Evolutionary conservation across 1,140 invertebrate species (phyloP).

Genomic region (Megalonaias nervosa): DNA sequence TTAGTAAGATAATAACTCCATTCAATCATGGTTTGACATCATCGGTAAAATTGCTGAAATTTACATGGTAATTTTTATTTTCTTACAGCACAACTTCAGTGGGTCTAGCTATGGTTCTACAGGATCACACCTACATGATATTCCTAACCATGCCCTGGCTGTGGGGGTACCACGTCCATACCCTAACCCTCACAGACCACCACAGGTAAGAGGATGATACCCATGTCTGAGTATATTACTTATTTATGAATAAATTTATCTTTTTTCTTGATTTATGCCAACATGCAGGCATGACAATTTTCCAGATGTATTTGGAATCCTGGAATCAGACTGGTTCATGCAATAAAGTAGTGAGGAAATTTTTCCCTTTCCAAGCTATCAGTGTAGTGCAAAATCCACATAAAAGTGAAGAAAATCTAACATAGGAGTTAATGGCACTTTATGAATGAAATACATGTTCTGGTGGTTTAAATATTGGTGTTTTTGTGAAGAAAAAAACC

Average conservation of each 20-base stretch:
- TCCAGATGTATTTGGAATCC: too few relatives aligned
- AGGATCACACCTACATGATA: constrained; percentile 27
- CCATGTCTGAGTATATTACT: neutral
- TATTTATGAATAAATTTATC: neutral
- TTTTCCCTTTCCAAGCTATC: too few relatives aligned
- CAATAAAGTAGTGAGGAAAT: too few relatives aligned
- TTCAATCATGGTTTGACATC: too few relatives aligned
- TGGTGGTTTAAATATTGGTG: too few relatives aligned
- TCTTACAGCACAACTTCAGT: constrained; percentile 64
- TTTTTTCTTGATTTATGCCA: neutral
- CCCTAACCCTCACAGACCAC: constrained; percentile 49
- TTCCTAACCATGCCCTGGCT: constrained; percentile 36
- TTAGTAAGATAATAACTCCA: too few relatives aligned
- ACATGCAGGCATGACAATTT: neutral
- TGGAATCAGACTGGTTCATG: too few relatives aligned
- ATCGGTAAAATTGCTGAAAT: neutral
- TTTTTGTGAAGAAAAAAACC: too few relatives aligned
- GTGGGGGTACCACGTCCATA: constrained; percentile 46
- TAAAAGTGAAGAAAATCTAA: too few relatives aligned
- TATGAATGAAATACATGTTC: too few relatives aligned
- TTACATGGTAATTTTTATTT: constrained; percentile 1
- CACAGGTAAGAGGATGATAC: constrained; percentile 45
- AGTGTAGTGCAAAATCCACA: too few relatives aligned
- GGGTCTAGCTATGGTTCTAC: constrained; percentile 58
- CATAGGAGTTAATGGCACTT: too few relatives aligned